Percentiles rank a stretch among this genome's conserved stretches.
Conservation (phyloP, 2,888 invertebrate genomes). For the Drosophila buzzatii region DNA sequence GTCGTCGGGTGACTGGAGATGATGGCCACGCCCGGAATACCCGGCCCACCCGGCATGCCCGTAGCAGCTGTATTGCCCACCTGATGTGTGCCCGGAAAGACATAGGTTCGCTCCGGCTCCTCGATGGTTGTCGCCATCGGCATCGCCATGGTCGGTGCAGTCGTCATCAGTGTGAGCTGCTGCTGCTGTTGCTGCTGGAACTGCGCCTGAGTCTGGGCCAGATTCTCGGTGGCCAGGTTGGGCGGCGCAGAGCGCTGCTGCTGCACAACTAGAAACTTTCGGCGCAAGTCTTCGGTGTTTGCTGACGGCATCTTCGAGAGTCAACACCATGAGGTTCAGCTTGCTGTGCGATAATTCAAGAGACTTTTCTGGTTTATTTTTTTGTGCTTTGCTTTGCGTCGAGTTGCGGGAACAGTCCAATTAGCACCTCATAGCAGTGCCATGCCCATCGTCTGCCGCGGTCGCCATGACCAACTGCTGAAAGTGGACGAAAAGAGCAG, state of each 20-base stretch:
- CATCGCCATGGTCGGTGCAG: conserved; percentile 10
- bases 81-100: conserved; percentile 81
- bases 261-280: conserved; percentile 84
- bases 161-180: conserved; percentile 43
- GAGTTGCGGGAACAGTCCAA: conserved; percentile 25
- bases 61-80: conserved; percentile 57
- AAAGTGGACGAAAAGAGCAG: background rate
- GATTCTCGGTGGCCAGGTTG: conserved; percentile 60
- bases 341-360: conserved; percentile 30
- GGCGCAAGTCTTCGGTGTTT: conserved; percentile 85
- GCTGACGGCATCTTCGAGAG: conserved; percentile 84
- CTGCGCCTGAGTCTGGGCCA: conserved; percentile 23
- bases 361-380: conserved; percentile 18
- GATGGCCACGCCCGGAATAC: conserved; percentile 73
- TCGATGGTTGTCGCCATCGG: conserved; percentile 30
- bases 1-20: conserved; percentile 46
- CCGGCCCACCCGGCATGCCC: conserved; percentile 68
- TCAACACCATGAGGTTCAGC: conserved; percentile 81
- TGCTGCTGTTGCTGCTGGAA: conserved; percentile 7
- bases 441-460: conserved; percentile 27
- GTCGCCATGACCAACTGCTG: conserved; percentile 38
- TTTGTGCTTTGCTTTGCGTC: background rate
- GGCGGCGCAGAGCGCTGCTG: conserved; percentile 83
- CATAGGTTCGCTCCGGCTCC: conserved; percentile 84
- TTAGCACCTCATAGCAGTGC: conserved; percentile 38